Evolutionary conservation across 1,140 invertebrate genomes (phyloP), one percentile per base, ranked within the genome.

Genomic region (Conus ventricosus): DNA sequence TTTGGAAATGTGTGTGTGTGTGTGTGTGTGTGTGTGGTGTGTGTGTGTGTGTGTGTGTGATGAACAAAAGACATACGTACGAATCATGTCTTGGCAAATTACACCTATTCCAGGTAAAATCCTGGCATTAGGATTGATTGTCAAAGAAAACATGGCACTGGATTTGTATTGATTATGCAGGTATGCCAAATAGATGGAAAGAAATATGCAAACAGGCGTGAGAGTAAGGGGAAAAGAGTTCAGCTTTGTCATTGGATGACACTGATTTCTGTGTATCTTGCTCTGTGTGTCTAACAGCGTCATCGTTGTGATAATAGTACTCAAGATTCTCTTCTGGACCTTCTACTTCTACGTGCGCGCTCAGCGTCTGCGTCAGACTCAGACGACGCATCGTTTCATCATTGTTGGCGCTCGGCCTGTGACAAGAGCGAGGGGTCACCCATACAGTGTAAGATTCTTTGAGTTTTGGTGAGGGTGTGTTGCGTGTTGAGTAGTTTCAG

Each of bases 321-420:
- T 89, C 80, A 89, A 89, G 75, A 85, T 89, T 11, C 63, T 89
- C 17, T 89, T 89, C 82, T 89, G 88, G 88, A 89, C 86, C 55
- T 89, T 89, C 81, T 89, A 89, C 81, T 89, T 89, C 75, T 89
- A 89, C 82, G 82, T 87, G 6, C 88, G 88, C 23, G 85, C 88
- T n/a, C 88, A 89, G 85, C 85, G 88, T 27, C 13, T 87, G 23
- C 80, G 88, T 20, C 57, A 85, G 81, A 25, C 53, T 1, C 57
- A 67, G n/a, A 84, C 63, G 20, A 54, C 71, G 11, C 85, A 55
- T 20, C 78, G 82, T 27, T 75, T 87, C 63, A 84, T 89, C 60
- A 87, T 89, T 60, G 81, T 89, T 89, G 71, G 80, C 20, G 67
- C 71, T 10, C 80, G 25, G 71, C 89, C 23, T 60, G 89, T 20